phyloP scores from a whole-genome alignment of 2,888 invertebrate genomes.

The Drosophila tripunctata region DNA sequence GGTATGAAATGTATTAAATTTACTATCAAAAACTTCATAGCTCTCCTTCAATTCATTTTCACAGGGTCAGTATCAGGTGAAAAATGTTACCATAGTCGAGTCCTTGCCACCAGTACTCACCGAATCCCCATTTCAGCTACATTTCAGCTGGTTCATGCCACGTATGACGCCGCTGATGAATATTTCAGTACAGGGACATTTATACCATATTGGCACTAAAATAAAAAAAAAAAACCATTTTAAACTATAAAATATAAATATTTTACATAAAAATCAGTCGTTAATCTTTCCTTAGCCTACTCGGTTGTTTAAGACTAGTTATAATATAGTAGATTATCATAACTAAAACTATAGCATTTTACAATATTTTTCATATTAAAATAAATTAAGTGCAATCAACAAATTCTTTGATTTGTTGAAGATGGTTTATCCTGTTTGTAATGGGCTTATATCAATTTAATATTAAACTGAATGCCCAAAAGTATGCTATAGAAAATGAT shows the following conservation, averaged over 20 bases:
- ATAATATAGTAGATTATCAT: not conserved
- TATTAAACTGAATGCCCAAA: conserved; percentile 30
- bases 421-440: too few species aligned
- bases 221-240: conserved; percentile 35
- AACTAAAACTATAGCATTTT: not conserved
- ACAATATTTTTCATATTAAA: not conserved
- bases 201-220: conserved; percentile 34
- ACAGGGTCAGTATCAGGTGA: conserved; percentile 44
- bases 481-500: conserved; percentile 20
- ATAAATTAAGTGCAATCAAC: not conserved
- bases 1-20: not conserved
- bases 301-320: too few species aligned
- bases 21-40: not conserved
- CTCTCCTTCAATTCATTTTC: not conserved
- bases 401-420: too few species aligned
- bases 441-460: not conserved
- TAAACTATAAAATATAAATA: not conserved
- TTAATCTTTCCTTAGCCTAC: too few species aligned
- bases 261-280: too few species aligned
- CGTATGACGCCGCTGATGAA: conserved; percentile 31
- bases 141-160: conserved; percentile 46
- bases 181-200: conserved; percentile 33
- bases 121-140: conserved; percentile 44
- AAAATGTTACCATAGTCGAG: conserved; percentile 45
- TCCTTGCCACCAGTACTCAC: conserved; percentile 48